Percentiles rank a stretch among this genome's conserved stretches.
Conservation (phyloP, 2,113 vertebrate species). For the Trematomus loennbergii region DNA sequence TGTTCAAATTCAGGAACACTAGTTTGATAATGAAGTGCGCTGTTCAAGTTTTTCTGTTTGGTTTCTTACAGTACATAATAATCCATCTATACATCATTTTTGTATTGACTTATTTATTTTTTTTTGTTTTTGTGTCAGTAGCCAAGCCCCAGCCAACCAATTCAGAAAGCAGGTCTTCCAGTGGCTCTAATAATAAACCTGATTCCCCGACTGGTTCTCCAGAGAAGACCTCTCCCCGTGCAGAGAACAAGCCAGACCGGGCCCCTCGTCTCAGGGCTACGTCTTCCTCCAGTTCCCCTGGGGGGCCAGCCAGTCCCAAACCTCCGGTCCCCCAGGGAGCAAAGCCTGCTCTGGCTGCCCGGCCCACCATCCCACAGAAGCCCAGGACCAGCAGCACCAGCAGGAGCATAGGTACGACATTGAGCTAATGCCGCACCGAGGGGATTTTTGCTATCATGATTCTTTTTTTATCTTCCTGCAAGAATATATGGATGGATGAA, state of each 20-base stretch:
- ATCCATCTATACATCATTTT: not conserved
- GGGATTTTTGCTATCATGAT: not conserved
- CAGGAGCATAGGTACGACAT: slow-evolving; percentile 85
- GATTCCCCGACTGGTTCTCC: slow-evolving; percentile 64
- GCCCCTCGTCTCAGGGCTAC: slow-evolving; percentile 82
- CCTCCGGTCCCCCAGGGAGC: slow-evolving; percentile 85
- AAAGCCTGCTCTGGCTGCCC: slow-evolving; percentile 87
- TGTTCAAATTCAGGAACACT: too few relatives aligned
- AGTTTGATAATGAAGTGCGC: not conserved
- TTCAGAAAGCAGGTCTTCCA: slow-evolving; percentile 83
- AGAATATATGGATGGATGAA: not conserved
- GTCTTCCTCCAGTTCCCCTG: slow-evolving; percentile 78
- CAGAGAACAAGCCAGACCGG: slow-evolving; percentile 86
- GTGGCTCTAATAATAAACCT: slow-evolving; percentile 50
- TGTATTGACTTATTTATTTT: not conserved
- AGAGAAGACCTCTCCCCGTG: slow-evolving; percentile 85
- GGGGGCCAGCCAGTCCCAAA: slow-evolving; percentile 85
- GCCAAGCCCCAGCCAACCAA: slow-evolving; percentile 81
- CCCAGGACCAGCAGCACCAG: slow-evolving; percentile 85
- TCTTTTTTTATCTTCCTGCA: not conserved
- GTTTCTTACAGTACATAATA: not conserved
- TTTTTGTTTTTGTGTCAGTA: slow-evolving; percentile 39
- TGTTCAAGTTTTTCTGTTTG: not conserved
- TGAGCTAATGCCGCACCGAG: too few relatives aligned
- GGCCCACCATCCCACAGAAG: slow-evolving; percentile 91